These are phyloP conservation scores for Plodia interpunctella DNA, from an alignment of 1,140 invertebrate species.

Conservation along the genomic window DNA sequence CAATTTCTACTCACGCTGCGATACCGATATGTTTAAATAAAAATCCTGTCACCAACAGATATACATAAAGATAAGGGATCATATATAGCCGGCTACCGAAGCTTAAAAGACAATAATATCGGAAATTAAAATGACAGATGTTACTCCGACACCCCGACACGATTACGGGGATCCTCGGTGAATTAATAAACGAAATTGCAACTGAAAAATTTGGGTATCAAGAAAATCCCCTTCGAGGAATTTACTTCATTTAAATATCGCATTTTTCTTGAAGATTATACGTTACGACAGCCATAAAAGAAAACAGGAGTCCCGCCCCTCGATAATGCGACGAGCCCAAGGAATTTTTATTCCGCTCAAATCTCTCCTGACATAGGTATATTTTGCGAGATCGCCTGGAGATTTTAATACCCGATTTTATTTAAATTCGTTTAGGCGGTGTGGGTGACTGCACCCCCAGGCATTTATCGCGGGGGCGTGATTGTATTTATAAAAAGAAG, in stretches of 20 bases:
- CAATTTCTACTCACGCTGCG: conserved; percentile 40
- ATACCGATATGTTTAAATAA: conserved; percentile 46
- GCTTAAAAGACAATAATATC: background rate
- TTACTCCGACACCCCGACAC: conserved; percentile 28
- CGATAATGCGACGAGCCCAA: conserved; percentile 74
- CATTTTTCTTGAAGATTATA: conserved; percentile 78
- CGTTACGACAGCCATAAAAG: conserved; percentile 77
- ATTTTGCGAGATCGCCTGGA: conserved; percentile 69
- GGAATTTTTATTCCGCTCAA: conserved; percentile 77
- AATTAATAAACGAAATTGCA: conserved; percentile 67
- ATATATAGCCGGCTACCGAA: background rate
- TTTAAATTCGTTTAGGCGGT: conserved; percentile 71
- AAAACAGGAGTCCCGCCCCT: conserved; percentile 70
- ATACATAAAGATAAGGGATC: background rate
- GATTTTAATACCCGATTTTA: conserved; percentile 74
- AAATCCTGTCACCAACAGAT: conserved; percentile 17
- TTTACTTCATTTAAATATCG: conserved; percentile 78
- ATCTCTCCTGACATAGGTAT: conserved; percentile 74
- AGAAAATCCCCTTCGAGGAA: conserved; percentile 62
- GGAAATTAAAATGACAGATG: conserved; percentile 36
- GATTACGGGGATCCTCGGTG: conserved; percentile 37
- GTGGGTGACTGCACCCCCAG: conserved; percentile 57
- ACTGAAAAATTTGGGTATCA: conserved; percentile 55
- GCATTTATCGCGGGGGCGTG: conserved; percentile 65
- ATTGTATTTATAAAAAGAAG: conserved; percentile 61